A percentile compares a stretch with the other conserved stretches of the same genome.
Conservation (phyloP, 2,113 vertebrate genomes). For the Scolopax mira region DNA sequence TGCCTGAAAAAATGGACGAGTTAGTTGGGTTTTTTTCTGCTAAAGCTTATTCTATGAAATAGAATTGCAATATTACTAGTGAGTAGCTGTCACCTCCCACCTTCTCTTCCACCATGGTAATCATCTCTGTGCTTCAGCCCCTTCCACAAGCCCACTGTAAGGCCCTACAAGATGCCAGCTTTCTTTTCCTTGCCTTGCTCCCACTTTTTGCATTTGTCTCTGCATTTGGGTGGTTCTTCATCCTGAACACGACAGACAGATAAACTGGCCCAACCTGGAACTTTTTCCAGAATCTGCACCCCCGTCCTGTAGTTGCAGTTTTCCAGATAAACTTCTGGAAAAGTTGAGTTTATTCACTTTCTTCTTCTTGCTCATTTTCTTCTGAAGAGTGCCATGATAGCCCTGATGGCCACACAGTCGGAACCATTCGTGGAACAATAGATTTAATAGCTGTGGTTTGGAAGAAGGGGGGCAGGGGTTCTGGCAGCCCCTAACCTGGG, state of each 20-base stretch:
- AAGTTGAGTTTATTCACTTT: background rate
- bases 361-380: background rate
- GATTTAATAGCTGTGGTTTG: background rate
- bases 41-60: background rate
- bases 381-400: background rate
- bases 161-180: background rate
- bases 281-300: background rate
- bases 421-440: background rate
- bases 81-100: background rate
- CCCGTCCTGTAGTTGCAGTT: background rate
- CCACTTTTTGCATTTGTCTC: background rate
- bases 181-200: background rate
- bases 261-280: background rate
- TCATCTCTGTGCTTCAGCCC: background rate
- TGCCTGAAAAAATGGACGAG: fast-evolving
- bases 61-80: background rate
- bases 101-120: background rate
- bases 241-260: background rate
- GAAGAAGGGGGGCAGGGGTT: too few relatives aligned
- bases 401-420: fast-evolving
- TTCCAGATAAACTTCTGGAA: background rate
- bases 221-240: background rate
- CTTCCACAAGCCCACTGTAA: background rate
- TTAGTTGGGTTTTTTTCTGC: background rate
- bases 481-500: too few relatives aligned